These are phyloP conservation scores for Mungos mungo DNA, from an alignment of 2,113 vertebrate species.

Conservation along the genomic window DNA sequence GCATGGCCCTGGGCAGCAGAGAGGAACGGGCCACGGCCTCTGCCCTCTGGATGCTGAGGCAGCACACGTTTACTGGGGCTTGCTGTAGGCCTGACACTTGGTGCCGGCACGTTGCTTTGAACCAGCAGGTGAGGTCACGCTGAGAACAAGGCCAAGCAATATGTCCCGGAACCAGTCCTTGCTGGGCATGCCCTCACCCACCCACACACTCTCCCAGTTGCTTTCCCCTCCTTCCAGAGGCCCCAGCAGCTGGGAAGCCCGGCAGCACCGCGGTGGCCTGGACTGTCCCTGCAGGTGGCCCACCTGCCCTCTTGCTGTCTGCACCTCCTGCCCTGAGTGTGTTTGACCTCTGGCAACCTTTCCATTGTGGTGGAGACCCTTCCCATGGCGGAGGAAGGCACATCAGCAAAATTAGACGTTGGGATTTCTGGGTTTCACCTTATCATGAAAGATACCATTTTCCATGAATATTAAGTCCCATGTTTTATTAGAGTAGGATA, in stretches of 20 bases:
- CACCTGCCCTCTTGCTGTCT: not conserved
- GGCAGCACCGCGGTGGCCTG: not conserved
- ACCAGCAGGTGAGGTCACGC: not conserved
- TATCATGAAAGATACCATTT: not conserved
- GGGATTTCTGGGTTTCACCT: not conserved
- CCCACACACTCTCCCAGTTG: fast-evolving
- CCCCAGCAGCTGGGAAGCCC: not conserved
- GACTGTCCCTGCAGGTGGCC: not conserved
- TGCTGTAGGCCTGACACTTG: too few relatives aligned
- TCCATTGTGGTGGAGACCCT: not conserved
- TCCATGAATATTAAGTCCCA: not conserved
- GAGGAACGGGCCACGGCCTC: not conserved
- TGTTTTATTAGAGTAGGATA: not conserved
- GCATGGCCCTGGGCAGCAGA: not conserved
- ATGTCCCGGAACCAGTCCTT: not conserved
- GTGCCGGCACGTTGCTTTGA: not conserved
- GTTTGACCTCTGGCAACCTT: not conserved
- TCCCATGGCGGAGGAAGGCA: not conserved
- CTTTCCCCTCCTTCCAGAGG: not conserved
- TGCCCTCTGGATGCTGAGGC: not conserved
- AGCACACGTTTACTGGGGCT: not conserved
- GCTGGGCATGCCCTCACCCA: not conserved
- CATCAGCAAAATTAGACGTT: not conserved
- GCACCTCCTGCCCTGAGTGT: not conserved
- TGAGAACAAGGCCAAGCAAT: not conserved